These are phyloP conservation scores for Anthonomus grandis DNA, from an alignment of 1,140 invertebrate species.

Conservation along the genomic window DNA sequence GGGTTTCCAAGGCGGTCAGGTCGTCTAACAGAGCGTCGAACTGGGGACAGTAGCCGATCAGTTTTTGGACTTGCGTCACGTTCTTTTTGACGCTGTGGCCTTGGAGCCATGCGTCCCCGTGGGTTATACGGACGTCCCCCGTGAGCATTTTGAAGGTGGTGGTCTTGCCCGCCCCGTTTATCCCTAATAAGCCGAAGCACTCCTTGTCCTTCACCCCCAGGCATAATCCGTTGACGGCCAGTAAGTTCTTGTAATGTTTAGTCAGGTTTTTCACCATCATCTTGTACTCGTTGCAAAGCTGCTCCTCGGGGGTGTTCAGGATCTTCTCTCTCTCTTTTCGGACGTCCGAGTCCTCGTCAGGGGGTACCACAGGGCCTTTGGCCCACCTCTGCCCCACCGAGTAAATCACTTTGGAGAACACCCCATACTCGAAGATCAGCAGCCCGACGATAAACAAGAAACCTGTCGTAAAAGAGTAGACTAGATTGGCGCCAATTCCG, in stretches of 20 bases:
- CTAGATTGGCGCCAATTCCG: slow-evolving; percentile 51
- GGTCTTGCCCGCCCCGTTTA: slow-evolving; percentile 77
- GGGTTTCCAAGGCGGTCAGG: slow-evolving; percentile 74
- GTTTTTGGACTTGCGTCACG: slow-evolving; percentile 56
- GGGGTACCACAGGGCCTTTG: slow-evolving; percentile 18
- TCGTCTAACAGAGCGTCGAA: slow-evolving; percentile 79
- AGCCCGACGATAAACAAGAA: slow-evolving; percentile 47
- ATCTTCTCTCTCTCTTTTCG: slow-evolving; percentile 48
- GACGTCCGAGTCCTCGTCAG: slow-evolving; percentile 51
- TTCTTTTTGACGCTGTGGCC: slow-evolving; percentile 53
- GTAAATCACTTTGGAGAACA: slow-evolving; percentile 49
- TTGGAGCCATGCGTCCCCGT: slow-evolving; percentile 43
- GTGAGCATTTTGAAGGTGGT: slow-evolving; percentile 89
- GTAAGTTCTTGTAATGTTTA: slow-evolving; percentile 66
- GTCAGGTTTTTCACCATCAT: slow-evolving; percentile 55
- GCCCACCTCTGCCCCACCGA: slow-evolving; percentile 19
- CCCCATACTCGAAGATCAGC: slow-evolving; percentile 51
- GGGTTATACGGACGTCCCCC: slow-evolving; percentile 64
- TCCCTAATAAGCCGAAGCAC: slow-evolving; percentile 87
- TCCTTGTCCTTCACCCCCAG: slow-evolving; percentile 61
- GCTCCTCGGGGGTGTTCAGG: slow-evolving; percentile 28
- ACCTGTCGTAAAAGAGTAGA: slow-evolving; percentile 45
- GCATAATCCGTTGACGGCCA: slow-evolving; percentile 71
- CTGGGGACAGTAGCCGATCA: slow-evolving; percentile 79
- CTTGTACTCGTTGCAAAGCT: slow-evolving; percentile 40